A percentile compares a stretch with the other conserved stretches of the same genome.
Evolutionary conservation across 2,888 invertebrate genomes (phyloP).

Genomic region (Thecocarcelia acutangulata): DNA sequence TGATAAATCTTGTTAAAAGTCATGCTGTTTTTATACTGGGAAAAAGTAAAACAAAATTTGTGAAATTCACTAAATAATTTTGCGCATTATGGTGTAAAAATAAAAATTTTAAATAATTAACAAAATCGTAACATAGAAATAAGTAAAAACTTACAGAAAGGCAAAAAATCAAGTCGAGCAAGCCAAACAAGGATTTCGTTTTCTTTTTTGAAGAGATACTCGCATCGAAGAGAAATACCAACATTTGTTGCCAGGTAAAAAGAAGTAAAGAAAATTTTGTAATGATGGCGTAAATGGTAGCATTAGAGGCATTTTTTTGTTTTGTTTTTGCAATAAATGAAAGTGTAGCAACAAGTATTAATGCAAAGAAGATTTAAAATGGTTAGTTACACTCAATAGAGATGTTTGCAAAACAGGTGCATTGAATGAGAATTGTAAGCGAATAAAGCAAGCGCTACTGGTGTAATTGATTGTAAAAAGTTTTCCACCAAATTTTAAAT

Average conservation of each 20-base stretch:
- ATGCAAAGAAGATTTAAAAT: background rate
- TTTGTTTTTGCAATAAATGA: slow-evolving; percentile 48
- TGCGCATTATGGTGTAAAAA: slow-evolving; percentile 21
- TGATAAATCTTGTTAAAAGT: slow-evolving; percentile 66
- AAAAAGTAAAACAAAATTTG: slow-evolving; percentile 48
- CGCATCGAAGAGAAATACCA: background rate
- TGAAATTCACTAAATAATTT: slow-evolving; percentile 24
- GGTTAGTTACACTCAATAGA: background rate
- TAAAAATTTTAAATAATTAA: slow-evolving; percentile 47
- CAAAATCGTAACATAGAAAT: slow-evolving; percentile 9
- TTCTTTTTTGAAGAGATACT: background rate
- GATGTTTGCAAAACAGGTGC: background rate
- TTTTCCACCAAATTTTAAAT: no score
- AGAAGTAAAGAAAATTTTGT: background rate
- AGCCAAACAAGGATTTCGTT: slow-evolving; percentile 59
- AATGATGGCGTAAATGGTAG: background rate
- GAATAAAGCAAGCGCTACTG: background rate
- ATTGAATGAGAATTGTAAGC: background rate
- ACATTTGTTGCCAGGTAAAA: background rate
- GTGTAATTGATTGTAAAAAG: background rate
- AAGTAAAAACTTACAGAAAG: slow-evolving; percentile 10
- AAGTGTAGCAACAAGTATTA: slow-evolving; percentile 46
- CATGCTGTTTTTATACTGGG: slow-evolving; percentile 71
- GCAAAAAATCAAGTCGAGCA: slow-evolving; percentile 39
- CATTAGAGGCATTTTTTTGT: slow-evolving; percentile 17